Evolutionary conservation across 2,888 invertebrate genomes (phyloP), one percentile per base, ranked within the genome.

Genomic region (Dichetophora obliterata): DNA sequence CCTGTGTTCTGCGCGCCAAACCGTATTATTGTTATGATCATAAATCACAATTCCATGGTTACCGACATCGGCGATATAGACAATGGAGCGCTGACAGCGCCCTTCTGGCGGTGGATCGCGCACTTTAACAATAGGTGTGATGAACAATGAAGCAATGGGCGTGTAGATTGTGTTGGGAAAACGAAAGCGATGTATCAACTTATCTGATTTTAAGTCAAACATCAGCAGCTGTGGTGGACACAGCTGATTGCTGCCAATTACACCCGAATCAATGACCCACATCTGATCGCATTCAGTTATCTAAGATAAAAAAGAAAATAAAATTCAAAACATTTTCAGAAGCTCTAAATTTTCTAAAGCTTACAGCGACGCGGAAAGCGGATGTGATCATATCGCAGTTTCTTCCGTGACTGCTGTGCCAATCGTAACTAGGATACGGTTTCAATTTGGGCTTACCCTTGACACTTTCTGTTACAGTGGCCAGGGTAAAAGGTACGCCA

Each of bases 201-300:
- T 91, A 85, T 95, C 92, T 0, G 91, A 92, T 48, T 85, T 84
- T 48, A 95, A 88, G 85, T 95, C 92, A 84, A 95, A 95, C 0
- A 94, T 92, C 2, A 95, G 86, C 8, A 96, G 87, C 85, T 96
- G 94, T 0, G 96, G 94, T 0, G 91, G 91, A 83, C 96, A 96
- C 16, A 90, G 84, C 81, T 91, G 91, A 0, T 82, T 80, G 0
- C 91, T 90, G 0, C 91, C 91, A 22, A 94, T 90, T 77, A 90
- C 91, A 3, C 89, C 89, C 0, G 92, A 91, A 83, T 94, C 94
- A 24, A 94, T 83, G 0, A 93, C 91, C 93, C 94, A 94, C 79
- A 94, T 85, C 78, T 93, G 90, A 31, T 91, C 90, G 83, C 93
- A 93, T 80, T 91, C 89, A 81, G 93, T 93, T 70, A 93, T 90